Percentiles rank a stretch among this genome's conserved stretches.
Conservation (phyloP, 2,113 vertebrate species). For the Otocyon megalotis region DNA sequence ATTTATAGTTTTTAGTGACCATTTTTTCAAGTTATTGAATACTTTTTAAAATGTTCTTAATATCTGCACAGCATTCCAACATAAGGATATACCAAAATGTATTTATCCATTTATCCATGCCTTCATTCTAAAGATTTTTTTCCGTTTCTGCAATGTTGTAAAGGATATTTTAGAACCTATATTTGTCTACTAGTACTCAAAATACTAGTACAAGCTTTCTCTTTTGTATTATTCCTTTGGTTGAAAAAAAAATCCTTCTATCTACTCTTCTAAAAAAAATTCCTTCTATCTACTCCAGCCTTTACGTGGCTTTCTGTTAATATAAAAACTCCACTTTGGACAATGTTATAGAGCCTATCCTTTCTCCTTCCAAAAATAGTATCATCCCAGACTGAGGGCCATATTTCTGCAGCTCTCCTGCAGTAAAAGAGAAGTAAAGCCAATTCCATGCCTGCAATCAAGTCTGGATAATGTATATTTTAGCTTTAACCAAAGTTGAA, state of each 20-base stretch:
- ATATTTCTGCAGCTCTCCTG: conserved; percentile 51
- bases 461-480: conserved; percentile 17
- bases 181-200: neutral
- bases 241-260: neutral
- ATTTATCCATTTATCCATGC: conserved; percentile 7
- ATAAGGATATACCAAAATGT: conserved; percentile 42
- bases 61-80: conserved; percentile 8
- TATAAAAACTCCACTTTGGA: conserved; percentile 10
- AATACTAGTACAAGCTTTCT: conserved; percentile 10
- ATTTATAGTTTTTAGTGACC: conserved; percentile 23
- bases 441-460: conserved; percentile 9
- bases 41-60: conserved; percentile 65
- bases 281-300: conserved; percentile 29
- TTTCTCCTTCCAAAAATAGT: conserved; percentile 24
- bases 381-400: neutral
- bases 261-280: neutral
- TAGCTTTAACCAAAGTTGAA: conserved; percentile 48
- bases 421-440: conserved; percentile 50
- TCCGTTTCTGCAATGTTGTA: neutral
- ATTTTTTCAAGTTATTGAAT: conserved; percentile 43
- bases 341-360: neutral
- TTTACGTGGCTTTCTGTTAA: conserved; percentile 16
- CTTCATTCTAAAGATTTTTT: neutral
- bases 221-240: conserved; percentile 5
- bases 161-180: conserved; percentile 28